These are phyloP conservation scores for Crotalus tigris DNA, from an alignment of 2,113 vertebrate species.

Conservation along the genomic window DNA sequence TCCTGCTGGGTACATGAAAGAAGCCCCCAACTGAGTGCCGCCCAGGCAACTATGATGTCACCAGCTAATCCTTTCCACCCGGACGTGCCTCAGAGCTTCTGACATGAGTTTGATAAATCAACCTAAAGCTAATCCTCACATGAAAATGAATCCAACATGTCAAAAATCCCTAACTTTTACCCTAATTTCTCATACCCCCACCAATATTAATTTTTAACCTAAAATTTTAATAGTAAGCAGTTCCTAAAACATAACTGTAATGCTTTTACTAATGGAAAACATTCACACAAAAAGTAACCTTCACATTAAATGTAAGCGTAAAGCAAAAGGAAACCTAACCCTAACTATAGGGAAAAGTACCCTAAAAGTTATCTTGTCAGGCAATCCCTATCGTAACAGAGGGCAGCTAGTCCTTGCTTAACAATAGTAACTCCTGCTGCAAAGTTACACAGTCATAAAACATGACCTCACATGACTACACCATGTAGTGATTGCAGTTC, in stretches of 20 bases:
- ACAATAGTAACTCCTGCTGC: not conserved
- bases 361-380: not conserved
- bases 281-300: not conserved
- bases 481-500: not conserved
- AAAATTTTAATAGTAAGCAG: not conserved
- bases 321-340: not conserved
- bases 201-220: not conserved
- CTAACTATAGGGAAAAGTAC: not conserved
- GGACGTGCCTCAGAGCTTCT: too few species aligned
- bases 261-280: not conserved
- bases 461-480: not conserved
- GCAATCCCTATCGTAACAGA: not conserved
- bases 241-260: not conserved
- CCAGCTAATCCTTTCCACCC: too few species aligned
- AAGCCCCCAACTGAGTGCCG: too few species aligned
- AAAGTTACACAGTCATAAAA: not conserved
- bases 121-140: not conserved
- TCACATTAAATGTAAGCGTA: not conserved
- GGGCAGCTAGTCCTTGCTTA: not conserved
- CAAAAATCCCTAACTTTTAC: not conserved
- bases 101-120: not conserved
- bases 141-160: not conserved
- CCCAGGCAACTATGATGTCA: too few species aligned
- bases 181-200: not conserved
- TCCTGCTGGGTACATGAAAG: too few species aligned